Evolutionary conservation across 1,140 invertebrate genomes (phyloP), one percentile per base, ranked within the genome.

Genomic region (Sycobia sp.): DNA sequence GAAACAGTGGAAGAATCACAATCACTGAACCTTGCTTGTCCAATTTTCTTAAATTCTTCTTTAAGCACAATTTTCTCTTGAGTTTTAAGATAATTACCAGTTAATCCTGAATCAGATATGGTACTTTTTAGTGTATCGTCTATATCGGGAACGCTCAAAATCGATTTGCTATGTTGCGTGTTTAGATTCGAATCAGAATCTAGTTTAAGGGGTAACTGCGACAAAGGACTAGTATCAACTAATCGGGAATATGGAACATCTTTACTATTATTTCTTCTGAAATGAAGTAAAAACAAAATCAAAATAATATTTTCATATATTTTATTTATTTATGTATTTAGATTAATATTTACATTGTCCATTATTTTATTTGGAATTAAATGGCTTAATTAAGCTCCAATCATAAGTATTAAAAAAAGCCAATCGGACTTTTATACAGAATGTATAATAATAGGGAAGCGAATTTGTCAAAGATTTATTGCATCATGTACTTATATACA

Each of bases 181-280:
- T 90, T 85, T 11, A 90, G 76, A 81, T 90, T 90, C 1, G 91
- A 91, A 70, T 93, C 91, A 20, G 90, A 92, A 67, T 92, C 91
- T 14, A 91, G 83, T 78, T 91, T 91, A 7, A 85, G 83, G 0
- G 85, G 83, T 34, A 86, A 68, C 34, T 80, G 78, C 23, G 71
- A 77, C 4, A 79, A 77, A n/a, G 82, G 83, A 79, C 84, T 87
- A 5, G 82, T 76, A 68, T 93, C 91, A 1, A 93, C 83, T 20
- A 93, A 78, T 29, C 91, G 85, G 16, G 90, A 87, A 76, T 93
- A 93, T 0, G 91, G 91, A 8, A 93, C 90, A 71, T 93, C 91
- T 66, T 82, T 82, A n/a, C 72, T 69, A 59, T 76, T 75, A 2
- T 74, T 71, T 22, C 77, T 80, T 16, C 83, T 83, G 68, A 16